phyloP scores from a whole-genome alignment of 1,140 invertebrate genomes.

The Drepana arcuata region DNA sequence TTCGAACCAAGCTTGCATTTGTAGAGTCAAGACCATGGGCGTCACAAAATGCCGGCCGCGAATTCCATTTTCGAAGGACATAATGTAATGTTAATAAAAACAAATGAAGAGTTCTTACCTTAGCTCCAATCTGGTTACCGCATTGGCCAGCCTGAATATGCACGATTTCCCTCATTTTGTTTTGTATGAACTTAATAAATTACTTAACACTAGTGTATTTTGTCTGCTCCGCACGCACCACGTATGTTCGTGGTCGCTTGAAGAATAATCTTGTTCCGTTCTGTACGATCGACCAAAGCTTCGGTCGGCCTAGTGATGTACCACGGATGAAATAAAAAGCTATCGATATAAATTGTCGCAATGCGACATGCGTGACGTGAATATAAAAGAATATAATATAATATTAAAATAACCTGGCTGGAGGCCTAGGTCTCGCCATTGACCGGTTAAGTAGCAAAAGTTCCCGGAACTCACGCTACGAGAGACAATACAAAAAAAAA shows the following conservation, averaged over 20 bases:
- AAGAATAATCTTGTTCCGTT: slow-evolving; percentile 57
- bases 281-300: slow-evolving; percentile 38
- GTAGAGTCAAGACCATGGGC: slow-evolving; percentile 16
- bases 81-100: slow-evolving; percentile 27
- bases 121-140: slow-evolving; percentile 89
- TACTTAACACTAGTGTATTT: slow-evolving; percentile 58
- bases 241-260: slow-evolving; percentile 59
- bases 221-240: slow-evolving; percentile 65
- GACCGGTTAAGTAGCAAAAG: no score
- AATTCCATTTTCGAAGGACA: slow-evolving; percentile 19
- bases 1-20: no score
- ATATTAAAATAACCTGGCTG: no score
- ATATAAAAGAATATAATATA: no score
- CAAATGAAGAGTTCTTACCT: slow-evolving; percentile 74
- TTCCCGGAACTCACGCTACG: no score
- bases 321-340: not conserved
- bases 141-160: slow-evolving; percentile 90
- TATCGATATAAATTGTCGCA: slow-evolving; percentile 60
- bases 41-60: slow-evolving; percentile 66
- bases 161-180: slow-evolving; percentile 93
- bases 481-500: not conserved
- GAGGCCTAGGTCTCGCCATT: no score
- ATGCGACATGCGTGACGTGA: slow-evolving; percentile 43
- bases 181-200: slow-evolving; percentile 57
- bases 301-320: slow-evolving; percentile 34